Conservation (phyloP, 2,113 vertebrate genomes). For the Otus sunia region DNA sequence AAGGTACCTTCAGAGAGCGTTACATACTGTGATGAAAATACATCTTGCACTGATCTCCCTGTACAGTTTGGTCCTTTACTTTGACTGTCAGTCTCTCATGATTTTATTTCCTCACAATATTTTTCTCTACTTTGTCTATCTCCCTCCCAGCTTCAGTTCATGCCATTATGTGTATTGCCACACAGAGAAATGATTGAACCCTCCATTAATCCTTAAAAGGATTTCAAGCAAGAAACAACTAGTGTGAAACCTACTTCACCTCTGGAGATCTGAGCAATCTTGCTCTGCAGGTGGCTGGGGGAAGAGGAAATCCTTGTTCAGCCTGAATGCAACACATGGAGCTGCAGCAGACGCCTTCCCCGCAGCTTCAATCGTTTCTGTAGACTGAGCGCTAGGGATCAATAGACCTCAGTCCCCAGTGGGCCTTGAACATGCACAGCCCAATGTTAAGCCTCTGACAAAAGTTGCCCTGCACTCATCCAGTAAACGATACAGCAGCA, state of each 20-base stretch:
- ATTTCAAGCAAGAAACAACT: background rate
- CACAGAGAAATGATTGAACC: background rate
- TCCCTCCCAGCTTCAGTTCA: background rate
- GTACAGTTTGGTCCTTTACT: background rate
- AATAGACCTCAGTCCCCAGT: background rate
- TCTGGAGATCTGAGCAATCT: constrained; percentile 29
- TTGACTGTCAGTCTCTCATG: background rate
- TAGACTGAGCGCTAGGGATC: constrained; percentile 1
- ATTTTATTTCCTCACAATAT: background rate
- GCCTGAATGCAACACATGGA: background rate
- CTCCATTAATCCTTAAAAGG: constrained; percentile 5
- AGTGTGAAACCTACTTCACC: background rate
- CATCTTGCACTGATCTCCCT: background rate
- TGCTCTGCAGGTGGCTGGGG: background rate
- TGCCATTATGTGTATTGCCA: background rate
- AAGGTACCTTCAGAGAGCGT: background rate
- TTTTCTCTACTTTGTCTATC: background rate
- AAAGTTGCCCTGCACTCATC: background rate
- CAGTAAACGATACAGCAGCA: background rate
- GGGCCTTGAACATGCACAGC: background rate
- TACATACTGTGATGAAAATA: background rate
- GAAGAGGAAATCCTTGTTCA: constrained; percentile 16
- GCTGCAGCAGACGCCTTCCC: background rate
- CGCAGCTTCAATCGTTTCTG: background rate
- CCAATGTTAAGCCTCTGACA: background rate